Base-by-base conservation (phyloP, 2,797 vertebrate genomes). In the Bothrops alternatus region DNA sequence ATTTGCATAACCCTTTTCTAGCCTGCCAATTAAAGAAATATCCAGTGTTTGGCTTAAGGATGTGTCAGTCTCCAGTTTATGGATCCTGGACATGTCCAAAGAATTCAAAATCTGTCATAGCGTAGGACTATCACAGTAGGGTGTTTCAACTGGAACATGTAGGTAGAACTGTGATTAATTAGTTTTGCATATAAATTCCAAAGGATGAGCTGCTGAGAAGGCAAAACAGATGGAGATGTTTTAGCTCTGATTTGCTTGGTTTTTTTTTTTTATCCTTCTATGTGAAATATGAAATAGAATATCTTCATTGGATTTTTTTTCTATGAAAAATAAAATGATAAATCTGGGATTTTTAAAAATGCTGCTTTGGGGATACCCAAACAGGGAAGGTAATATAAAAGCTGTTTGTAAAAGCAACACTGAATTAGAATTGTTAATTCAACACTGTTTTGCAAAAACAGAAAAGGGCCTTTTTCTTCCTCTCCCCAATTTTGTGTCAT, bases 101-200 rank as follows among this genome's bases (percentile, higher is more conserved):
- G 95, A 94, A 86, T 94, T 93, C 91, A 78, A 95, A 95, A 96
- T 90, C 37, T 92, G 93, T 90, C 89, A 92, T 78, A 93, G 86
- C 90, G 65, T 93, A 93, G 37, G 86, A 47, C n/a, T 42, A 50
- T 10, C 32, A 73, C 28, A 86, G 25, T 50, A 0, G 37, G 95
- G 92, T 93, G 1, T 89, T 55, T 90, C 88, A 14, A 0, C 53
- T 73, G 89, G 2, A 60, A 18, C 6, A 7, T 37, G 88, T 94
- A 86, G 94, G 91, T 89, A 94, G 93, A 73, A 0, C 57, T 87
- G 87, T 60, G 85, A 78, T 8, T 63, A 94, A 37, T 86, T 26
- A 32, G 18, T 88, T 0, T 92, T 93, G 53, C 85, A 91, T 4
- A 0, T 73, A 86, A 90, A 3, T 91, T 93, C 0, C 1, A 42